phyloP scores from a whole-genome alignment of 2,888 invertebrate species.

The Drosophila aldrichi region DNA sequence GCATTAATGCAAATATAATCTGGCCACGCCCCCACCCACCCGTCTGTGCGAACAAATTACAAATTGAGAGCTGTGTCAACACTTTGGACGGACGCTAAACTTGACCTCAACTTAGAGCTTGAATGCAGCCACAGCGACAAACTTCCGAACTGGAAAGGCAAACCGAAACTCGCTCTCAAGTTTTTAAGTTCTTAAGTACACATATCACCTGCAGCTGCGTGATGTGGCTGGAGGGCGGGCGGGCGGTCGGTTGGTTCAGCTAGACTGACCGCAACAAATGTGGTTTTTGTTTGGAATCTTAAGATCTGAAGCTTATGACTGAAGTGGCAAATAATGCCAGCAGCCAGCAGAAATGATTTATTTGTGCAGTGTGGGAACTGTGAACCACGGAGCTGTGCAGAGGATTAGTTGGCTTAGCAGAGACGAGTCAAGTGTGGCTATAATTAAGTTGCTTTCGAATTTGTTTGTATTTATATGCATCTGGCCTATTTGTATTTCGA shows the following conservation, averaged over 20 bases:
- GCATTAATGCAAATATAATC: slow-evolving; percentile 71
- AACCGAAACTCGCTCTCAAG: slow-evolving; percentile 62
- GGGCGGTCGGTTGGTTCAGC: too few species aligned
- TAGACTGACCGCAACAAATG: slow-evolving; percentile 58
- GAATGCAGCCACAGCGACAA: slow-evolving; percentile 63
- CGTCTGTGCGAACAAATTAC: slow-evolving; percentile 53
- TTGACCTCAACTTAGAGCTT: slow-evolving; percentile 60
- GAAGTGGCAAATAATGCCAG: slow-evolving; percentile 54
- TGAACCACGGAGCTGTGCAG: slow-evolving; percentile 5
- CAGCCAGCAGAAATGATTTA: slow-evolving; percentile 60
- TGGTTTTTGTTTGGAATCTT: slow-evolving; percentile 56
- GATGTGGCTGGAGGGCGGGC: background rate
- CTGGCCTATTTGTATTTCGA: slow-evolving; percentile 7
- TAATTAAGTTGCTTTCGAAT: slow-evolving; percentile 36
- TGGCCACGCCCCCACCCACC: slow-evolving; percentile 12
- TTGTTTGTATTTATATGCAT: background rate
- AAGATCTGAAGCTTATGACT: slow-evolving; percentile 48
- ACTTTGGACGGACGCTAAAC: slow-evolving; percentile 36
- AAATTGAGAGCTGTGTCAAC: slow-evolving; percentile 67
- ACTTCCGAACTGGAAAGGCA: slow-evolving; percentile 47
- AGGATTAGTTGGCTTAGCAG: slow-evolving; percentile 39
- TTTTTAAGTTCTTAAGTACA: slow-evolving; percentile 71
- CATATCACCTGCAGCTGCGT: slow-evolving; percentile 57
- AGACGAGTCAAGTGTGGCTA: slow-evolving; percentile 49
- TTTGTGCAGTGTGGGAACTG: slow-evolving; percentile 41